Base-by-base conservation (phyloP, 2,888 invertebrate species). In the Prosopocoilus inquinatus region DNA sequence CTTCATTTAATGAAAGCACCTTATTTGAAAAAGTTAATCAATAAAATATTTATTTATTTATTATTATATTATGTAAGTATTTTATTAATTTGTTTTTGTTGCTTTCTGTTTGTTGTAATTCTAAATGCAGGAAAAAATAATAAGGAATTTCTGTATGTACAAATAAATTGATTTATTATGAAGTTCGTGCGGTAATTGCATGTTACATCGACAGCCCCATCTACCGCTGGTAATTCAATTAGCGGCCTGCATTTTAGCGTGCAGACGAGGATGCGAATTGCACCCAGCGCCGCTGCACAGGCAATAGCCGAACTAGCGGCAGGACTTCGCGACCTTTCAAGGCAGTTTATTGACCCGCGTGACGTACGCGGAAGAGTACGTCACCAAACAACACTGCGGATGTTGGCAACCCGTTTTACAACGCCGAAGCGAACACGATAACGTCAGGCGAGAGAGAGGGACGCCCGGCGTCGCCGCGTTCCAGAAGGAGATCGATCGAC, bases 301-400 rank as follows among this genome's bases (percentile, higher is more conserved):
- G 54, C 63, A 60, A 68, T 72, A 73, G 73, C 64, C 57, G 63
- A 72, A 75, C 66, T 64, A 61, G 54, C 55, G 46, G 62, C 60
- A 55, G 64, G 47, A 32, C 39, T 66, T 65, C 63, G 71, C 77
- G 76, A 77, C 77, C 77, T 77, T 75, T 66, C 77, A 77, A 77
- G 77, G 77, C 74, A 72, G 77, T 77, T 77, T 77, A 76, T 77
- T 77, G 77, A 76, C 74, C 77, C 65, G 69, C 43, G 67, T 76
- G 77, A 75, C 76, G 76, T 75, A 73, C 63, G 61, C 75, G 75
- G 75, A 77, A 76, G 70, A 63, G 47, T 73, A 76, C 75, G 76
- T 76, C 74, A 75, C 67, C 62, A 64, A 68, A 63, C 72, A 70
- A 68, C 70, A 71, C 70, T 69, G 69, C 70, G 69, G 70, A 68